Conservation (phyloP, 2,888 invertebrate species). For the Pristionchus arcanus region DNA sequence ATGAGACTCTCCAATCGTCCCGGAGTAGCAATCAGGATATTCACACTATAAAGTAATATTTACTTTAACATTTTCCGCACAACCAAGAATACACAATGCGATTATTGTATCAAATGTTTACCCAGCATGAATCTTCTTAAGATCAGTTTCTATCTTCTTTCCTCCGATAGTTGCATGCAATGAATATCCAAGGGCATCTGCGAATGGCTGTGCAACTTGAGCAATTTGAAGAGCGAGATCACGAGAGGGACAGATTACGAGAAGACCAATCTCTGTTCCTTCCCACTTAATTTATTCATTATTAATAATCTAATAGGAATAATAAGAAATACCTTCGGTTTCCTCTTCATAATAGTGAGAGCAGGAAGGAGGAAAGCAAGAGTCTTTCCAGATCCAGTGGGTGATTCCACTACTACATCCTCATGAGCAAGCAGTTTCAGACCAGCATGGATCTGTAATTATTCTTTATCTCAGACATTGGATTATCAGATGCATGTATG, state of each 20-base stretch:
- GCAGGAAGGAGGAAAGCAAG: constrained; percentile 95
- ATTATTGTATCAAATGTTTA: background rate
- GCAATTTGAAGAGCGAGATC: constrained; percentile 94
- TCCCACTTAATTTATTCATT: constrained; percentile 57
- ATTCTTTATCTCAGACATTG: background rate
- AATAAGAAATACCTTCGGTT: constrained; percentile 70
- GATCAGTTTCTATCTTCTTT: constrained; percentile 61
- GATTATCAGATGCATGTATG: too few species aligned
- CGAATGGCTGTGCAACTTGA: constrained; percentile 79
- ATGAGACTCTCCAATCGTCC: constrained; percentile 91
- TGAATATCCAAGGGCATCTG: constrained; percentile 61
- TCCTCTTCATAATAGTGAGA: constrained; percentile 85
- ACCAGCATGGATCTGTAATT: constrained; percentile 59
- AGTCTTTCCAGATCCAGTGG: constrained; percentile 98
- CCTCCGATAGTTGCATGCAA: constrained; percentile 80
- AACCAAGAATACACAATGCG: background rate
- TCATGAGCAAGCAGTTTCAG: constrained; percentile 86
- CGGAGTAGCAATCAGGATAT: constrained; percentile 95
- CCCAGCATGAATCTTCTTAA: constrained; percentile 44
- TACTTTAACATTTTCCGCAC: background rate
- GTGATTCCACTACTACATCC: constrained; percentile 98
- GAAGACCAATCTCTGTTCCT: constrained; percentile 85
- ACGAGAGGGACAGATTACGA: constrained; percentile 95
- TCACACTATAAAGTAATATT: constrained; percentile 81
- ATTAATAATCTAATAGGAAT: background rate